Percentiles rank a stretch among this genome's conserved stretches.
These are phyloP conservation scores for Acanthopleura granulata DNA, from an alignment of 2,888 invertebrate species.

Conservation along the genomic window DNA sequence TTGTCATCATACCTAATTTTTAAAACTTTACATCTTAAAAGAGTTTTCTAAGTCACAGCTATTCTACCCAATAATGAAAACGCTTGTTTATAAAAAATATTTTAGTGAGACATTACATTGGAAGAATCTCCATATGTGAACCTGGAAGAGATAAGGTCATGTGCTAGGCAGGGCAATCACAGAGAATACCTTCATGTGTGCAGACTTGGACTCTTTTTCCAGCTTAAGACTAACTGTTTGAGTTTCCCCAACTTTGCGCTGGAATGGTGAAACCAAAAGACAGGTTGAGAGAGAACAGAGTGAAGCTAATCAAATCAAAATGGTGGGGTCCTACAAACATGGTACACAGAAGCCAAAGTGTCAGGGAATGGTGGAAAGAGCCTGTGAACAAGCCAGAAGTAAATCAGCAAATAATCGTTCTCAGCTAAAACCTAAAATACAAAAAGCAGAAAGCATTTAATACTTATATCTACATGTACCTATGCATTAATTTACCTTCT, in stretches of 20 bases:
- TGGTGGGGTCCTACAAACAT: background rate
- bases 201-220: constrained; percentile 54
- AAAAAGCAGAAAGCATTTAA: background rate
- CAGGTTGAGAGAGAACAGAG: background rate
- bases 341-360: background rate
- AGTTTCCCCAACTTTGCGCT: constrained; percentile 46
- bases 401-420: background rate
- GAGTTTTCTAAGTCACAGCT: no score
- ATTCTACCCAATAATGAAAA: no score
- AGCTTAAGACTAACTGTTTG: constrained; percentile 46
- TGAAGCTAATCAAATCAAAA: no score
- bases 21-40: no score
- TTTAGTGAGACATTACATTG: background rate
- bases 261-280: constrained; percentile 30
- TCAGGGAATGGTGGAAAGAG: background rate
- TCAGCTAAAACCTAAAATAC: background rate
- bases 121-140: background rate
- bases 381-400: background rate
- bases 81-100: no score
- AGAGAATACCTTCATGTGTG: constrained; percentile 47
- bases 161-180: background rate
- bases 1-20: no score
- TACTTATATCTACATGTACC: background rate
- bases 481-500: no score
- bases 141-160: background rate